A percentile compares a stretch with the other conserved stretches of the same genome.
Evolutionary conservation across 2,797 vertebrate species (phyloP).

Genomic region (Uromys caudimaculatus): DNA sequence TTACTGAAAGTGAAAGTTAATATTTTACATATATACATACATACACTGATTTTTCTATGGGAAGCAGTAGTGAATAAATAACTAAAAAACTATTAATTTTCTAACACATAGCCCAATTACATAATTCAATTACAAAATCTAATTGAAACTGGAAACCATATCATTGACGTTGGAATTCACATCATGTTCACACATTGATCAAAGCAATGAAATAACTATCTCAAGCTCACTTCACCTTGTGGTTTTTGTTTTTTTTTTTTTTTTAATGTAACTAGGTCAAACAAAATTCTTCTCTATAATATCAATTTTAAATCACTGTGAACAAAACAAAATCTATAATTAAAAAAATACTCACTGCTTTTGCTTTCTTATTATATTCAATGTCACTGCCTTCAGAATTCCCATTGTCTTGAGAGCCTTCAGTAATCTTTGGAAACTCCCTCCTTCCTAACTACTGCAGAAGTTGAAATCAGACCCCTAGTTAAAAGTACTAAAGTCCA

Average conservation of each 20-base stretch:
- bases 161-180: slow-evolving; percentile 2
- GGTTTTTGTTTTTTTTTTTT: background rate
- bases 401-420: background rate
- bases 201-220: background rate
- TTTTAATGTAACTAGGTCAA: background rate
- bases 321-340: background rate
- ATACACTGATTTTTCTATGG: background rate
- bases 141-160: slow-evolving; percentile 14
- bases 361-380: background rate
- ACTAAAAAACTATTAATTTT: slow-evolving; percentile 9
- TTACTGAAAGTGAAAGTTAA: background rate
- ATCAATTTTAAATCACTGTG: background rate
- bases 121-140: slow-evolving; percentile 29
- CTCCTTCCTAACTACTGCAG: background rate
- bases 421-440: background rate
- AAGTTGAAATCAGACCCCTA: background rate
- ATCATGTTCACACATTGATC: background rate
- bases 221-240: background rate
- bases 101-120: background rate
- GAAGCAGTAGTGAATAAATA: background rate
- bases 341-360: background rate
- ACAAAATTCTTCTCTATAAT: background rate
- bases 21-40: background rate
- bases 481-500: background rate
- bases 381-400: background rate